Percentiles rank a stretch among this genome's conserved stretches.
These are phyloP conservation scores for Cheirogaleus medius DNA, from an alignment of 2,113 vertebrate genomes.

Conservation along the genomic window DNA sequence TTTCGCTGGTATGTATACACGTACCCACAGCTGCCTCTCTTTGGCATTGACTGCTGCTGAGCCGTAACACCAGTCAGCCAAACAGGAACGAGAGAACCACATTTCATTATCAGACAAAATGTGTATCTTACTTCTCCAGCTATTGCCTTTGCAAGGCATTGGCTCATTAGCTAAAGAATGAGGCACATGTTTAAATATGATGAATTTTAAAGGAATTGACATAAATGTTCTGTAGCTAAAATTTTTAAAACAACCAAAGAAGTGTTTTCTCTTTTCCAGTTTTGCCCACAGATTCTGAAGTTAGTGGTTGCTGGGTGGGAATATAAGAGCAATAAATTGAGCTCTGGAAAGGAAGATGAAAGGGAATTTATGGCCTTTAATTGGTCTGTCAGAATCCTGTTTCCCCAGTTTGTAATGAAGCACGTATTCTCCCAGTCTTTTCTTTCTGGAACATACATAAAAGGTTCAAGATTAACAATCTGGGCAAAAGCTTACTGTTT, in stretches of 20 bases:
- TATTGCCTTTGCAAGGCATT: constrained; percentile 51
- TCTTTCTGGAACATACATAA: not conserved
- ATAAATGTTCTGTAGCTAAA: not conserved
- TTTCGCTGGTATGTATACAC: not conserved
- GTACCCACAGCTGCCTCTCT: not conserved
- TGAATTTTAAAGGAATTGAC: constrained; percentile 42
- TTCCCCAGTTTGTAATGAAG: not conserved
- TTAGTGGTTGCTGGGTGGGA: not conserved
- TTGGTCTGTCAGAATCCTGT: not conserved
- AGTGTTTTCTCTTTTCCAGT: not conserved
- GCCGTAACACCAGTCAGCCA: constrained; percentile 31
- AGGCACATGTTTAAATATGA: constrained; percentile 38
- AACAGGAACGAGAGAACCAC: constrained; percentile 53
- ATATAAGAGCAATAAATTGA: not conserved
- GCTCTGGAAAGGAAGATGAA: not conserved
- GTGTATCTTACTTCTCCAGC: constrained; percentile 47
- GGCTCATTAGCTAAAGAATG: constrained; percentile 50
- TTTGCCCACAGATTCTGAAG: not conserved
- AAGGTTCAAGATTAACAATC: constrained; percentile 14
- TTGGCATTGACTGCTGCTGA: not conserved
- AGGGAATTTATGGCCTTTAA: not conserved
- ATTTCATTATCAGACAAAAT: constrained; percentile 50
- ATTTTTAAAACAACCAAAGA: not conserved
- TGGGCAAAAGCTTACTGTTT: not conserved
- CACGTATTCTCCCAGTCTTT: not conserved